phyloP scores from a whole-genome alignment of 2,113 vertebrate genomes.

The Mus spicilegus region DNA sequence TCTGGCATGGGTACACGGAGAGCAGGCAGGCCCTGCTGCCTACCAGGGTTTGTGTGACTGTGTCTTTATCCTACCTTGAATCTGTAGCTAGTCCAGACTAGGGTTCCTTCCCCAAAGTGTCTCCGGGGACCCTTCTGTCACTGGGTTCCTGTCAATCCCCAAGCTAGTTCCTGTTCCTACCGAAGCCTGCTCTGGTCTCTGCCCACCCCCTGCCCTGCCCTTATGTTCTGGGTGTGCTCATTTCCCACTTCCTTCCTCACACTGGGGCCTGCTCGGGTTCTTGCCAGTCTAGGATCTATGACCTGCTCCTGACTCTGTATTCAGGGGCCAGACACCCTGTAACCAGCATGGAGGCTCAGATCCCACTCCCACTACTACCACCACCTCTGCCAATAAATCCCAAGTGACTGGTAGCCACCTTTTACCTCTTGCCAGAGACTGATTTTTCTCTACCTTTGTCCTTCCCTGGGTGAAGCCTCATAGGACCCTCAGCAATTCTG shows the following conservation, averaged over 20 bases:
- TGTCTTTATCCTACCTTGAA: not conserved
- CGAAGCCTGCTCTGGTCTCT: conserved; percentile 70
- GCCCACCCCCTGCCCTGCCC: conserved; percentile 76
- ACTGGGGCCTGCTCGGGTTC: conserved; percentile 73
- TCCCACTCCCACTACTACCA: not conserved
- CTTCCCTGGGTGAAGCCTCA: not conserved
- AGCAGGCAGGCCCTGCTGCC: conserved; percentile 21
- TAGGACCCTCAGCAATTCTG: conserved; percentile 40
- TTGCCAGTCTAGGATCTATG: conserved; percentile 51
- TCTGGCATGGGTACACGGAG: not conserved
- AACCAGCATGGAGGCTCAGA: conserved; percentile 33
- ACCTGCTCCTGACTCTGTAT: conserved; percentile 60
- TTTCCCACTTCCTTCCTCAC: conserved; percentile 83
- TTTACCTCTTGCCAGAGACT: conserved; percentile 48
- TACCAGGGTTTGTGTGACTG: conserved; percentile 18
- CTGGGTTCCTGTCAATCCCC: conserved; percentile 54
- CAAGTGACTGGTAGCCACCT: conserved; percentile 30
- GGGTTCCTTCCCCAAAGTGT: conserved; percentile 33
- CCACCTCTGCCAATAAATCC: not conserved
- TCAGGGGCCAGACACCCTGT: conserved; percentile 49
- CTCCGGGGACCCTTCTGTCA: conserved; percentile 24
- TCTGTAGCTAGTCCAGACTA: conserved; percentile 3
- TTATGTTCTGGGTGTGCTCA: conserved; percentile 80
- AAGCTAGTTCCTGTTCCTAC: conserved; percentile 79
- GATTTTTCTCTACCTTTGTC: conserved; percentile 34